A percentile compares a stretch with the other conserved stretches of the same genome.
Evolutionary conservation across 2,113 vertebrate genomes (phyloP).

Genomic region (Camelus dromedarius): DNA sequence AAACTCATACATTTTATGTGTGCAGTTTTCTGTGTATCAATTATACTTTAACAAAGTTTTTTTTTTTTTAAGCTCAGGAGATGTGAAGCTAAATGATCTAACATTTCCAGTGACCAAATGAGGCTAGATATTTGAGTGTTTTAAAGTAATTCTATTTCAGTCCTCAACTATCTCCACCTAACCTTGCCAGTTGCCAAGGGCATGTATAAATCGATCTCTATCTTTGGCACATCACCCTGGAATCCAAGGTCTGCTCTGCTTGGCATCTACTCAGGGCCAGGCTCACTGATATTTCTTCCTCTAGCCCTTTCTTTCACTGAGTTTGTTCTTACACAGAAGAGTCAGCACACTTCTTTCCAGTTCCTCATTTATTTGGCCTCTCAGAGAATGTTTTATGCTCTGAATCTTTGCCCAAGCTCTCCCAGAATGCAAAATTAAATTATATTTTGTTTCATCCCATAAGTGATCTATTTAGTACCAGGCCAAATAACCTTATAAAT

Average conservation of each 20-base stretch:
- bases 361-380: neutral
- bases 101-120: neutral
- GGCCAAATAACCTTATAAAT: neutral
- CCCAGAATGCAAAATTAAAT: neutral
- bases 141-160: neutral
- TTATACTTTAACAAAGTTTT: neutral
- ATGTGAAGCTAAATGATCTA: neutral
- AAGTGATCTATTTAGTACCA: constrained; percentile 2
- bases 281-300: neutral
- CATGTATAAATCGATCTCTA: neutral
- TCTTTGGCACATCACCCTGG: neutral
- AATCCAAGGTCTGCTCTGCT: neutral
- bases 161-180: neutral
- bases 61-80: neutral
- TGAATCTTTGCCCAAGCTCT: neutral
- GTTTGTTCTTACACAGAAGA: neutral
- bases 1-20: neutral
- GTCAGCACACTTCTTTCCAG: fast-evolving
- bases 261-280: neutral
- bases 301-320: neutral
- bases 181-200: neutral
- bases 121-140: neutral
- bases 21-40: neutral
- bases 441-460: neutral
- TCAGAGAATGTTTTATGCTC: neutral